These are phyloP conservation scores for Tenthredo scrophulariae DNA, from an alignment of 2,888 invertebrate species.

Conservation along the genomic window DNA sequence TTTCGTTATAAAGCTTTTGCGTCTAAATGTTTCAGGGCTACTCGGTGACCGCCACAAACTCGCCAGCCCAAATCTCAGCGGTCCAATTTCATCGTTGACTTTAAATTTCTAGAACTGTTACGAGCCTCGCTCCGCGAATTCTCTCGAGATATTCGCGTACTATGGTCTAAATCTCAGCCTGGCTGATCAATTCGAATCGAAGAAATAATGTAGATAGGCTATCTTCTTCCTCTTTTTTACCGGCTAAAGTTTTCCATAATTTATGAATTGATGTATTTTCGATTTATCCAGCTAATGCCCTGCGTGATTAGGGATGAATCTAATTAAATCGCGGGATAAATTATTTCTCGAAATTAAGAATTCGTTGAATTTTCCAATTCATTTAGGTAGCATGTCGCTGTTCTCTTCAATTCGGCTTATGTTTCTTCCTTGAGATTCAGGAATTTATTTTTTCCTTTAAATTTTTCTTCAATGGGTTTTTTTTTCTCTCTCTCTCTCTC, in stretches of 20 bases:
- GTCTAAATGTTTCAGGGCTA: constrained; percentile 29
- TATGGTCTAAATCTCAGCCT: neutral
- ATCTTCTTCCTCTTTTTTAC: neutral
- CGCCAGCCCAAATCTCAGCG: constrained; percentile 27
- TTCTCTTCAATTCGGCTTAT: neutral
- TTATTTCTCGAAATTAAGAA: neutral
- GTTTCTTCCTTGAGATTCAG: neutral
- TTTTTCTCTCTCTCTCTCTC: neutral
- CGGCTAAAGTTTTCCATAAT: neutral
- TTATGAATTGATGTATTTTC: neutral
- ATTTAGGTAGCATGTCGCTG: constrained; percentile 21
- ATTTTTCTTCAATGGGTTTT: neutral
- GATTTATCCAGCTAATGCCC: neutral
- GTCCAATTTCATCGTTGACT: constrained; percentile 45
- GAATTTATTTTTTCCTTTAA: neutral
- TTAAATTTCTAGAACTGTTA: constrained; percentile 36
- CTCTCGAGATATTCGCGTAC: constrained; percentile 10
- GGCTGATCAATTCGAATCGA: constrained; percentile 25
- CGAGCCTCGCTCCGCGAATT: neutral
- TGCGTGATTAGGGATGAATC: neutral
- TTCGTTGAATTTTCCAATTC: constrained; percentile 3
- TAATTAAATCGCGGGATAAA: neutral
- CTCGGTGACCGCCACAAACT: constrained; percentile 48
- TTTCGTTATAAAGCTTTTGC: constrained; percentile 49
- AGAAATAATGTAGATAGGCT: constrained; percentile 18